These are phyloP conservation scores for Donacobius atricapilla DNA, from an alignment of 2,113 vertebrate species.

Conservation along the genomic window DNA sequence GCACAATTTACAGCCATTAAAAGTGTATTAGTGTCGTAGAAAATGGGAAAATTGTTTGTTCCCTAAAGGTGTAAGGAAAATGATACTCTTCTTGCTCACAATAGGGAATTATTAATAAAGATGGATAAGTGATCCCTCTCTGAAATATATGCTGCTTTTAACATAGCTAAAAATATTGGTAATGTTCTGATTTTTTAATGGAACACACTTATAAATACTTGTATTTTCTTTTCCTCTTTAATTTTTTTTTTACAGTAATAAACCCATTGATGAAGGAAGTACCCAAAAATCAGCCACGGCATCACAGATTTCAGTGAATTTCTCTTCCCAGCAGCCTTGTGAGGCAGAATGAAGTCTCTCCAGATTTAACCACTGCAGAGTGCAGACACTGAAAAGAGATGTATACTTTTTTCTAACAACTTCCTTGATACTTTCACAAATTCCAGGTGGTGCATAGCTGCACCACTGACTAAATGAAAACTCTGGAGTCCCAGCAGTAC, in stretches of 20 bases:
- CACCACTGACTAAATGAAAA: background rate
- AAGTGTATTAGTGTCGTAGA: constrained; percentile 34
- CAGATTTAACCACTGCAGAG: background rate
- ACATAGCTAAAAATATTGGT: background rate
- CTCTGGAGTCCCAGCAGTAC: background rate
- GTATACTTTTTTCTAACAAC: background rate
- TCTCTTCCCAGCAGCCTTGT: background rate
- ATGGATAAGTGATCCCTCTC: background rate
- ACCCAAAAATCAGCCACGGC: background rate
- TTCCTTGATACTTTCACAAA: background rate
- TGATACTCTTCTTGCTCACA: constrained; percentile 14
- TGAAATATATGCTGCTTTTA: background rate
- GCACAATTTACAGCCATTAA: constrained; percentile 55
- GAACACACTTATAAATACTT: background rate
- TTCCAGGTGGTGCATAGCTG: background rate
- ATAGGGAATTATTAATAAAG: constrained; percentile 46
- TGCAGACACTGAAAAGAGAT: background rate
- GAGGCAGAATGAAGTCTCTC: background rate
- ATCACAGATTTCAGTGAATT: background rate
- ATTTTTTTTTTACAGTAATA: background rate
- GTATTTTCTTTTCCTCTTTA: background rate
- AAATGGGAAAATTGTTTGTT: constrained; percentile 63
- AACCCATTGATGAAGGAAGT: background rate
- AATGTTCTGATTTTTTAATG: background rate
- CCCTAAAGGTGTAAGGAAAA: constrained; percentile 40